Evolutionary conservation across 2,797 vertebrate species (phyloP), one percentile per base, ranked within the genome.

Genomic region (Kryptopterus vitreolus): DNA sequence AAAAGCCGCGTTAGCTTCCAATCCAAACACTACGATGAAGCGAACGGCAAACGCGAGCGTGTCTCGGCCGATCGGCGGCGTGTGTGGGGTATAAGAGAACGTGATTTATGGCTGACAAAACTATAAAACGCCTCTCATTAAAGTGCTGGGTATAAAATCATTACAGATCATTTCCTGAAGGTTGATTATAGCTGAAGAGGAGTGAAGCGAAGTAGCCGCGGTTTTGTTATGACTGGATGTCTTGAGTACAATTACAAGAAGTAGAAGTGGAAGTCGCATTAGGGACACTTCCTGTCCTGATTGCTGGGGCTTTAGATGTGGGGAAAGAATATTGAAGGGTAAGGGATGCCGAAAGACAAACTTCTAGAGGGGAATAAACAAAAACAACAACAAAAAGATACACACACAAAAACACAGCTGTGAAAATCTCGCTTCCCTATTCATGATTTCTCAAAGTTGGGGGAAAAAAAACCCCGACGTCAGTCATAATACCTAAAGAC

Each of bases 181-280:
- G 13, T 46, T n/a, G 29, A 35, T 71, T 18, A 61, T 11, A 61
- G 43, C 12, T 35, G 38, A 43, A 43, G 38, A 7, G 38, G 10
- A 43, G 38, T 15, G 16, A 72, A 26, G 35, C 33, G 16, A 61
- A 43, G 26, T 55, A 26, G 31, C 1, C 18, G 7, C 13, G 10
- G 3, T 62, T 61, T 52, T 62, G 78, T 52, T 61, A 52, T 26
- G 46, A 65, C 58, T 72, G 29, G 22, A 61, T 62, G 29, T 63
- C 57, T 72, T 6, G 10, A 12, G 26, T 7, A 80, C 79, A 81
- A 81, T 81, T 50, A 76, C 29, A 68, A 72, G 79, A 75, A 62
- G 31, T 73, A 43, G 31, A 78, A 46, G 24, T 57, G 59, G 76
- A 78, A 70, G 20, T 24, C 3, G 12, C n/a, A 71, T 68, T 66